phyloP scores from a whole-genome alignment of 2,888 invertebrate species.

The Apamea epomidion region DNA sequence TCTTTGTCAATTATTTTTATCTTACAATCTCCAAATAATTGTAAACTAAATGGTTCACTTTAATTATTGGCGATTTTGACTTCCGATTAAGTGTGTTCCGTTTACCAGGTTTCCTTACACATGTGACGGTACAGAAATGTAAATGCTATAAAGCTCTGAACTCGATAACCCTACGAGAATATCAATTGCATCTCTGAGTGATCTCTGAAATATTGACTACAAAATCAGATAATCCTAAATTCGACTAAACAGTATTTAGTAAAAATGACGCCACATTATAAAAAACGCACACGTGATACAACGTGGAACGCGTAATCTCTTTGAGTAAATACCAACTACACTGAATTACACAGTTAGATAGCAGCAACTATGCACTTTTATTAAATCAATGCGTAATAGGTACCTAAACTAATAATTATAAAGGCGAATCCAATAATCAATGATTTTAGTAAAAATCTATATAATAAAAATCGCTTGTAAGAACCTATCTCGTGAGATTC shows the following conservation, averaged over 20 bases:
- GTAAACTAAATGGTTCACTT: neutral
- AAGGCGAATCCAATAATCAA: neutral
- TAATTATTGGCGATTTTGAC: no score
- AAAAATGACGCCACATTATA: constrained; percentile 14
- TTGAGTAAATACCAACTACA: constrained; percentile 34
- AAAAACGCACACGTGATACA: constrained; percentile 63
- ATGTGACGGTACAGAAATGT: neutral
- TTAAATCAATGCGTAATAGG: neutral
- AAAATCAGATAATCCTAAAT: neutral
- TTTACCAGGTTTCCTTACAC: neutral
- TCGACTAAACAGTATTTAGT: constrained; percentile 29
- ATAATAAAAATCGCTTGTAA: no score
- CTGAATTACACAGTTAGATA: neutral
- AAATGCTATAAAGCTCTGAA: neutral
- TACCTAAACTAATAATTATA: neutral
- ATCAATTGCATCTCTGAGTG: neutral
- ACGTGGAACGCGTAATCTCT: constrained; percentile 63
- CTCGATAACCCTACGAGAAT: neutral
- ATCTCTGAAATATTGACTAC: neutral
- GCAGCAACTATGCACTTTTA: neutral
- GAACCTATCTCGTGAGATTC: neutral
- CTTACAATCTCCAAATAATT: no score
- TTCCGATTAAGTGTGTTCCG: neutral
- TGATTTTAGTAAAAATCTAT: neutral
- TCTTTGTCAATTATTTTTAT: neutral